phyloP scores from a whole-genome alignment of 2,113 vertebrate species.

The Grallaria varia region DNA sequence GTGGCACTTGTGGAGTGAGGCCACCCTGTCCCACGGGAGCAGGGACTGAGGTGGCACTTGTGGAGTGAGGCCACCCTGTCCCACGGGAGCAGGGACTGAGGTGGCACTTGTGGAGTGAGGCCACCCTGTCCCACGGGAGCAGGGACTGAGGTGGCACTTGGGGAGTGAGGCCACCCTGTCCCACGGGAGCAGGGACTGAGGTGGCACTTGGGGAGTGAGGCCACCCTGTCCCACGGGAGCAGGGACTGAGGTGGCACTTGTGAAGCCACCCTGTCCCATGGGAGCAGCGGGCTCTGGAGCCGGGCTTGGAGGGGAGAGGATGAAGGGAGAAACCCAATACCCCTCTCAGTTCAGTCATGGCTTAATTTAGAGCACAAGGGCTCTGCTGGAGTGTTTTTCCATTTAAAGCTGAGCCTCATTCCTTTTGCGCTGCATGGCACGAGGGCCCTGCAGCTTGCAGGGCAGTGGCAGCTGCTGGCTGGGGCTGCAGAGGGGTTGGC shows the following conservation, averaged over 20 bases:
- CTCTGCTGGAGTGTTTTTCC: conserved; percentile 27
- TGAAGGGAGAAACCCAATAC: conserved; percentile 35
- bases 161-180: not conserved
- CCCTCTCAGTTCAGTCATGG: not conserved
- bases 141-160: conserved; percentile 30
- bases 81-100: not conserved
- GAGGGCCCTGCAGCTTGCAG: not conserved
- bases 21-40: not conserved
- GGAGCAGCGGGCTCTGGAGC: not conserved
- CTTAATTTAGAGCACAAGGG: conserved; percentile 61
- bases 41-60: conserved; percentile 30
- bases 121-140: not conserved
- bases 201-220: conserved; percentile 20
- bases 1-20: conserved; percentile 20
- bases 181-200: not conserved
- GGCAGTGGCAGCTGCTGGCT: conserved; percentile 31
- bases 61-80: not conserved
- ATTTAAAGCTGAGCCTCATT: conserved; percentile 3
- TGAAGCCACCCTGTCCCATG: not conserved
- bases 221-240: not conserved
- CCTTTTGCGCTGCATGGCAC: not conserved
- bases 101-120: conserved; percentile 20
- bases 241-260: conserved; percentile 26
- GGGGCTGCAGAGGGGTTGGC: not conserved
- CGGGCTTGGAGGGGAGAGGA: not conserved